A percentile compares a stretch with the other conserved stretches of the same genome.
Evolutionary conservation across 1,140 invertebrate genomes (phyloP).

Genomic region (Trichonephila clavata): DNA sequence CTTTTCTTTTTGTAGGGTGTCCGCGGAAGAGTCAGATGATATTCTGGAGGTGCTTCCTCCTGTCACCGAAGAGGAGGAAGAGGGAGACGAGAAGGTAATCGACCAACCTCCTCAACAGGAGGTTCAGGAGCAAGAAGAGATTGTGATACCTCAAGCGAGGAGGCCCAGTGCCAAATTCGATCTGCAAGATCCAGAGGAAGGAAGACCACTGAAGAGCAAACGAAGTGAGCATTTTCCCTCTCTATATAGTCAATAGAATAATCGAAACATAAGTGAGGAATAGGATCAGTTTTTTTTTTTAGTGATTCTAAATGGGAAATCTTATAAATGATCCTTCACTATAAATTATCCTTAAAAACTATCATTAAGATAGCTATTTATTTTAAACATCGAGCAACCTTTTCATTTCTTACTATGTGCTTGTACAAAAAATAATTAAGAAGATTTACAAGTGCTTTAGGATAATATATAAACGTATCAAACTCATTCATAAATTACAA

Average conservation of each 20-base stretch:
- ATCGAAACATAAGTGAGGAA: too few species aligned
- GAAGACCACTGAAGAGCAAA: constrained; percentile 29
- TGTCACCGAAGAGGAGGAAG: constrained; percentile 48
- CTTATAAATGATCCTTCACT: rapidly evolving
- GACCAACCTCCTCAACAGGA: not conserved
- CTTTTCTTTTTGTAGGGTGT: constrained; percentile 18
- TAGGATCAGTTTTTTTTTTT: too few species aligned
- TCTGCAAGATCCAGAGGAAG: constrained; percentile 56
- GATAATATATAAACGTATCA: too few species aligned
- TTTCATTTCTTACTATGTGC: too few species aligned
- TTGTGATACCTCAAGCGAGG: not conserved
- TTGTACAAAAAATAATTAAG: too few species aligned
- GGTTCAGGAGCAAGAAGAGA: not conserved
- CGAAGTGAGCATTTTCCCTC: not conserved
- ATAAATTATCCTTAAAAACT: too few species aligned
- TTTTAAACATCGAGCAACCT: too few species aligned
- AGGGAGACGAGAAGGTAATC: not conserved
- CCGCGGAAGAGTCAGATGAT: constrained; percentile 50
- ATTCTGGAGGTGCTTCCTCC: constrained; percentile 66
- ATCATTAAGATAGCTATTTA: too few species aligned
- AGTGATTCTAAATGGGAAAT: too few species aligned
- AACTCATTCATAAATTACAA: too few species aligned
- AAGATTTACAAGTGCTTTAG: too few species aligned
- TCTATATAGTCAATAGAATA: too few species aligned
- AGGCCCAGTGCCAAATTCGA: constrained; percentile 53